Evolutionary conservation across 1,140 invertebrate genomes (phyloP).

Genomic region (Apolygus lucorum): DNA sequence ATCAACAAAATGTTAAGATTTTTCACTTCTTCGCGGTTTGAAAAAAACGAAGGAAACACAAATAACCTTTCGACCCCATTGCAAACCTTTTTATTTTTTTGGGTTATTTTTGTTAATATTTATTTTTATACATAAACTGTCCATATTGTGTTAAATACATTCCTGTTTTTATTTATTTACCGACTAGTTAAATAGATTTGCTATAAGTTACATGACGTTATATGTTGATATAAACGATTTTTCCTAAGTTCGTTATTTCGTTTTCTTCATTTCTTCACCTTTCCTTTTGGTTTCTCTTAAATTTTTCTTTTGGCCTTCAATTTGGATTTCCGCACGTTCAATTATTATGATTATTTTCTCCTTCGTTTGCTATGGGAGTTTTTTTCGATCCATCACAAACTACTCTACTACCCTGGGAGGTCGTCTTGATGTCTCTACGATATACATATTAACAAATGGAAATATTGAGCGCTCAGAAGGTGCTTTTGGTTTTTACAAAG

Average conservation of each 20-base stretch:
- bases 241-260: background rate
- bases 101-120: background rate
- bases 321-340: background rate
- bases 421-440: no score
- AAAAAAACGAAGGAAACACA: background rate
- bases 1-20: background rate
- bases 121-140: background rate
- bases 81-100: slow-evolving; percentile 6
- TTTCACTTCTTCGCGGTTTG: slow-evolving; percentile 4
- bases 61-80: slow-evolving; percentile 10
- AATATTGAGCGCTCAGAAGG: no score
- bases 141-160: background rate
- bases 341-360: background rate
- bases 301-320: background rate
- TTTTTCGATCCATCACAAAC: background rate
- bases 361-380: background rate
- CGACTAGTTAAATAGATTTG: background rate
- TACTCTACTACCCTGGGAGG: slow-evolving; percentile 14
- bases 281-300: background rate
- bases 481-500: no score
- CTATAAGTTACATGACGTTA: background rate
- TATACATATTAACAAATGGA: no score
- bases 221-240: background rate
- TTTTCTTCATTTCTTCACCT: background rate
- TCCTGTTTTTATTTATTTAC: slow-evolving; percentile 8